These are phyloP conservation scores for Oligia strigilis DNA, from an alignment of 2,888 invertebrate species.

Conservation along the genomic window DNA sequence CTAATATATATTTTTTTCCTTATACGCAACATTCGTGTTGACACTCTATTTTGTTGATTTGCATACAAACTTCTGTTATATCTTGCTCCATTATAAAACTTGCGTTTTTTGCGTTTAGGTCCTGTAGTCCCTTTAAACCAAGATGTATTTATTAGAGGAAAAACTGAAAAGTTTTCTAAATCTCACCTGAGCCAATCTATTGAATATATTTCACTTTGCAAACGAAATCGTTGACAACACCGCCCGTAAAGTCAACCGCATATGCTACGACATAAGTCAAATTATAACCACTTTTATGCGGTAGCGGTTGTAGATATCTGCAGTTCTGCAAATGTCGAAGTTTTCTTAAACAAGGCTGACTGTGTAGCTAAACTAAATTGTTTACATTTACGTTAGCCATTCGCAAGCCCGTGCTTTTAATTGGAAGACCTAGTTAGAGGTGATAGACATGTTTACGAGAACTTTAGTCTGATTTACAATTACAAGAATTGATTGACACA, in stretches of 20 bases:
- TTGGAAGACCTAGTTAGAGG: slow-evolving; percentile 31
- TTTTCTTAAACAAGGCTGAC: slow-evolving; percentile 10
- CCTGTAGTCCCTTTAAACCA: neutral
- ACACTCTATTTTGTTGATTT: too few relatives aligned
- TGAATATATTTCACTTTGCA: neutral
- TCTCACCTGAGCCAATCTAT: neutral
- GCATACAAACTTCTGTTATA: too few relatives aligned
- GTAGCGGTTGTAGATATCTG: neutral
- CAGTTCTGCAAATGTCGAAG: neutral
- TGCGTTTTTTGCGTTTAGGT: too few relatives aligned
- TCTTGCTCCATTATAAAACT: too few relatives aligned
- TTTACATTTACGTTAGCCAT: slow-evolving; percentile 11
- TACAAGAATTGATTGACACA: slow-evolving; percentile 23
- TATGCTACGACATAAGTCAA: neutral
- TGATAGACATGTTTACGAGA: slow-evolving; percentile 39
- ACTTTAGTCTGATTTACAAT: neutral
- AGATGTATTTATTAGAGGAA: neutral
- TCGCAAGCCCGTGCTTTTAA: slow-evolving; percentile 22
- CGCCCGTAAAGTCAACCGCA: neutral
- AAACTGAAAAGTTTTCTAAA: neutral
- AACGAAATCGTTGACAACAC: neutral
- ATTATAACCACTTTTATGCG: neutral
- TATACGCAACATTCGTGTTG: too few relatives aligned
- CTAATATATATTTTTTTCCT: too few relatives aligned
- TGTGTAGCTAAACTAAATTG: neutral